Base-by-base conservation (phyloP, 1,140 invertebrate genomes). In the Saccostrea cuccullata region DNA sequence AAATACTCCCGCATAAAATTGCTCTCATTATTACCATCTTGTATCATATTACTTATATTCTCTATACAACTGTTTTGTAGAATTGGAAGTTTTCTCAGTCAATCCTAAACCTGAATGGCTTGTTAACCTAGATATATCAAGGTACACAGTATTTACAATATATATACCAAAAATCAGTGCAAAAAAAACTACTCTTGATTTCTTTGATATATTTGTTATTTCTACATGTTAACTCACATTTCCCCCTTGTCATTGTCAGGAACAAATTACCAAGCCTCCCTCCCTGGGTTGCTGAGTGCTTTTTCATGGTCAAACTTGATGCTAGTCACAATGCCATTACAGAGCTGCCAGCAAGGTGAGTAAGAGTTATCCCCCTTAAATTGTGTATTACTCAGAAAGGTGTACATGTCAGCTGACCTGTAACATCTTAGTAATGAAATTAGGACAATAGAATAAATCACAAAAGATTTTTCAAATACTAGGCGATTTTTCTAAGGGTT, bases 31-130 rank as follows among this genome's bases (percentile, higher is more conserved):
- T 47, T 47, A 47, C 9, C 47, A 47, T 8, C 6, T 47, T 47
- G 47, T 73, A 23, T 84, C 17, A 40, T 23, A 55, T 23, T 84
- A 20, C n/a, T 36, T 36, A 36, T 36, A 36, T 84, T 13, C 11
- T 47, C n/a, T 84, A n/a, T 82, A 13, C 2, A 0, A 13, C 15
- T 84, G 64, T 73, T 64, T 92, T 93, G 70, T 92, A 95, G 94
- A 91, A 70, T 88, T 95, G 11, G 89, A 94, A 40, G 89, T 89
- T 15, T 89, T 95, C 85, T 90, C 90, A 13, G 91, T 95, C 55
- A 94, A 88, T 86, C 94, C 94, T 2, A 95, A 95, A 91, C 94
- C 94, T 86, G 94, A 95, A 84, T 94, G 92, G 92, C 86, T 95
- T n/a, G 87, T 90, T 13, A 92, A 89, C n/a, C 87, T 94, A 55